Evolutionary conservation across 2,888 invertebrate genomes (phyloP).

Genomic region (Philereme transversata): DNA sequence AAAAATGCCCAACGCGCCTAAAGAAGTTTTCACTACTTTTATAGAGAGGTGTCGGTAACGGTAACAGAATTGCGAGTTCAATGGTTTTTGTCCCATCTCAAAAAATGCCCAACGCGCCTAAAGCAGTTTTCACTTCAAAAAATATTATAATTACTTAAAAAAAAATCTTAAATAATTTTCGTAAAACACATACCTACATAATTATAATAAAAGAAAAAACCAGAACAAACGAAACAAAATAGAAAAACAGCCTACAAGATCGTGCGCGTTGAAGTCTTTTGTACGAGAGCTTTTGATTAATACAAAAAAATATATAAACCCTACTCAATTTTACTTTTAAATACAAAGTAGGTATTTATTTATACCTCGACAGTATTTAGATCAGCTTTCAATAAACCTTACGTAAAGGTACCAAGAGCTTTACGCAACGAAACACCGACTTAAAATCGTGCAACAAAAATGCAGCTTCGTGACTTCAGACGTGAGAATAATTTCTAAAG

Average conservation of each 20-base stretch:
- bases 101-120: no score
- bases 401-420: constrained; percentile 26
- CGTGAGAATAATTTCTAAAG: background rate
- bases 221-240: background rate
- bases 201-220: no score
- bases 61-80: no score
- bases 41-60: no score
- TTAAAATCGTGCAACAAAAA: constrained; percentile 27
- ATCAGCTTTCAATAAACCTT: constrained; percentile 31
- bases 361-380: constrained; percentile 20
- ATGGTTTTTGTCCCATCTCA: no score
- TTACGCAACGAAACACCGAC: constrained; percentile 30
- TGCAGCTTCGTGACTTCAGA: constrained; percentile 12
- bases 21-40: no score
- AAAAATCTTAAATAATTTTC: no score
- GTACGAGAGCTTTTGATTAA: constrained; percentile 1
- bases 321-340: background rate
- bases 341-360: constrained; percentile 1
- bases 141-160: no score
- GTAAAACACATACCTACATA: no score
- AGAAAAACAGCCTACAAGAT: background rate
- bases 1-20: no score
- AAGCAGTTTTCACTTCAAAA: no score
- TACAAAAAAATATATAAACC: background rate
- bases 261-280: constrained; percentile 34